These are phyloP conservation scores for Capricornis sumatraensis DNA, from an alignment of 2,113 vertebrate species.

Conservation along the genomic window DNA sequence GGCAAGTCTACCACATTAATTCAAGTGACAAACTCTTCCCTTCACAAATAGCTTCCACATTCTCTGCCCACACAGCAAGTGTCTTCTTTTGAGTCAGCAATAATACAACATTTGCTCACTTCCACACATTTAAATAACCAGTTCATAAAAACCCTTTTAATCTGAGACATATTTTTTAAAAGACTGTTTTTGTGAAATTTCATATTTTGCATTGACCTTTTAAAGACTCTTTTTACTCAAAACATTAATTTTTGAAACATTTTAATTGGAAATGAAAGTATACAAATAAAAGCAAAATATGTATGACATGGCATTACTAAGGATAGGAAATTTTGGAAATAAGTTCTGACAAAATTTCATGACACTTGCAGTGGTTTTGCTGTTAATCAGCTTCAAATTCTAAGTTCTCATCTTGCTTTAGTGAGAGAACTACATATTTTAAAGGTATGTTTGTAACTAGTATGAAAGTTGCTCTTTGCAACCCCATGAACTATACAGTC, in stretches of 20 bases:
- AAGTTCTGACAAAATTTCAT: background rate
- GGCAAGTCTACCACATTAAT: slow-evolving; percentile 41
- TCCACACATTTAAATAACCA: background rate
- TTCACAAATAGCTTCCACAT: background rate
- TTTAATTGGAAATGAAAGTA: background rate
- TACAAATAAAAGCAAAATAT: background rate
- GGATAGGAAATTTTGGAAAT: background rate
- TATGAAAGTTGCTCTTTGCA: background rate
- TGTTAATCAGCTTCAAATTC: background rate
- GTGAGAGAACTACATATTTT: background rate
- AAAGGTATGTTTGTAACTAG: background rate
- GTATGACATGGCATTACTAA: background rate
- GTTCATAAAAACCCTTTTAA: background rate
- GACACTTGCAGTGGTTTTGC: background rate
- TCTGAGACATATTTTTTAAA: background rate
- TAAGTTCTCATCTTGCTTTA: background rate
- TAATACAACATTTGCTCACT: background rate
- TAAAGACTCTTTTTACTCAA: background rate
- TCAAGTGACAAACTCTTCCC: slow-evolving; percentile 24
- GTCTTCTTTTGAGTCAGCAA: slow-evolving; percentile 32
- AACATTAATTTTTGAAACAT: background rate
- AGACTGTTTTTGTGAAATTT: background rate
- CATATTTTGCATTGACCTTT: background rate
- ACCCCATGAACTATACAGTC: background rate
- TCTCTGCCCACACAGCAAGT: slow-evolving; percentile 27